A percentile compares a stretch with the other conserved stretches of the same genome.
phyloP scores from a whole-genome alignment of 2,797 vertebrate species.

The Catharus ustulatus region DNA sequence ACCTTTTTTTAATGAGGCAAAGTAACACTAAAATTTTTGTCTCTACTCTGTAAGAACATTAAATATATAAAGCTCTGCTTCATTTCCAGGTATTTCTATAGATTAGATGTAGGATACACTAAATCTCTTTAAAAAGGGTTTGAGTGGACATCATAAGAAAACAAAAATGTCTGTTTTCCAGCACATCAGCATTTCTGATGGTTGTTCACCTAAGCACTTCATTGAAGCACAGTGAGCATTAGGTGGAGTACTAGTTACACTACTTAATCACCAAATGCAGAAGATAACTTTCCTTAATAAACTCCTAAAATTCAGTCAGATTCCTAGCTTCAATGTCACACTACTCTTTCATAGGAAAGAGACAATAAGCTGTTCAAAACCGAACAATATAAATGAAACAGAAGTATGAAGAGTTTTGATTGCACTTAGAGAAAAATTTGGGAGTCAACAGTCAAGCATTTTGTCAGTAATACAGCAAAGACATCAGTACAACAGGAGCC shows the following conservation, averaged over 20 bases:
- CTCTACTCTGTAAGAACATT: background rate
- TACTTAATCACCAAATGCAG: background rate
- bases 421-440: background rate
- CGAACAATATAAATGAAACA: accelerated
- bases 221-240: background rate
- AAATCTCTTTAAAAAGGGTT: background rate
- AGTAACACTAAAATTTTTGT: background rate
- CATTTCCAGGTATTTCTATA: background rate
- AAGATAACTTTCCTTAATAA: background rate
- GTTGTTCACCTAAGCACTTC: background rate
- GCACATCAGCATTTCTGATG: background rate
- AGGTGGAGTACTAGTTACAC: background rate
- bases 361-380: background rate
- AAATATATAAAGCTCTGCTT: background rate
- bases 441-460: background rate
- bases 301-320: background rate
- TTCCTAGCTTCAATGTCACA: background rate
- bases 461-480: background rate
- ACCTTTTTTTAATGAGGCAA: background rate
- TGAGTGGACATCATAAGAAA: background rate
- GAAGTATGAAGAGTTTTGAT: background rate
- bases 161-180: background rate
- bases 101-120: background rate
- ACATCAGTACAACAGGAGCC: background rate
- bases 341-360: background rate